Percentiles rank a stretch among this genome's conserved stretches.
Evolutionary conservation across 2,797 vertebrate genomes (phyloP).

Genomic region (Pantherophis alleghaniensis): DNA sequence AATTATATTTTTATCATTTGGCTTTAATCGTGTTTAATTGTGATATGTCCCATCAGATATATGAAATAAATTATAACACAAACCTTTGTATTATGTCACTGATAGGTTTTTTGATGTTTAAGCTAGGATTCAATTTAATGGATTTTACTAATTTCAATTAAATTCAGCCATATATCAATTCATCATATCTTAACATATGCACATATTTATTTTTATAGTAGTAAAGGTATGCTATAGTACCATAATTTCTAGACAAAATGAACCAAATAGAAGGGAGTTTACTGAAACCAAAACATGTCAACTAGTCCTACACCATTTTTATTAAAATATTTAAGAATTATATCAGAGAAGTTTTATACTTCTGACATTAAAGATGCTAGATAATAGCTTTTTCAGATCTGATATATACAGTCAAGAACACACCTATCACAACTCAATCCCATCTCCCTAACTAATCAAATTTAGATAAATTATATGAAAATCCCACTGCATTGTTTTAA

Average conservation of each 20-base stretch:
- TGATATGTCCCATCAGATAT: not conserved
- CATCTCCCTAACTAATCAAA: not conserved
- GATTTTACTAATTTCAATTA: not conserved
- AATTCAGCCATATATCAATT: not conserved
- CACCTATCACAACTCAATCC: not conserved
- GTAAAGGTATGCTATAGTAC: not conserved
- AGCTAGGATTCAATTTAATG: not conserved
- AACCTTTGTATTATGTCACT: not conserved
- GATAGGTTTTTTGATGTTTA: not conserved
- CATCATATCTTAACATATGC: not conserved
- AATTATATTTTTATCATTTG: not conserved
- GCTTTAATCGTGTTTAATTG: slow-evolving; percentile 1
- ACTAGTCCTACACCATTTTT: not conserved
- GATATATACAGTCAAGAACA: not conserved
- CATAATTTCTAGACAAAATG: not conserved
- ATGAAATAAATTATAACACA: not conserved
- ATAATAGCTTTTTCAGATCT: not conserved
- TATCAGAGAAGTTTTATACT: not conserved
- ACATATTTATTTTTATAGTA: not conserved
- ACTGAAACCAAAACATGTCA: not conserved
- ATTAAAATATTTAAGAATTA: not conserved
- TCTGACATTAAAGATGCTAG: not conserved
- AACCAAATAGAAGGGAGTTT: not conserved
- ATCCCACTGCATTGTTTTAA: not conserved
- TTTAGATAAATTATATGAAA: not conserved